Evolutionary conservation across 1,140 invertebrate species (phyloP), one percentile per base, ranked within the genome.

Genomic region (Trichomalopsis sarcophagae): DNA sequence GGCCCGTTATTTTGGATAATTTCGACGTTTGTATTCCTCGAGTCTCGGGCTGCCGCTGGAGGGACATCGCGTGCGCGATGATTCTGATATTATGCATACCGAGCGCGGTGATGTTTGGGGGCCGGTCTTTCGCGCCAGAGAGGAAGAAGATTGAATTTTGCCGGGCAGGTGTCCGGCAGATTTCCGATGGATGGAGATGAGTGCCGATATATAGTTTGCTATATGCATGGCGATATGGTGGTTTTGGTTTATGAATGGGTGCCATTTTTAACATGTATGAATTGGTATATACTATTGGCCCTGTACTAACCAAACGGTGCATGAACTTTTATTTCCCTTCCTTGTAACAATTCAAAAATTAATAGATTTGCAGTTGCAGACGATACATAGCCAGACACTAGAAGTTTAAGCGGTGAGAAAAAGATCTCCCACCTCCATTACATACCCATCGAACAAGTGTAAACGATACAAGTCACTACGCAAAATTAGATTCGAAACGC

Each of bases 1-100:
- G 81, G 47, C 27, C 62, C 47, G 50, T 84, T 84, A 84, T 84
- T 73, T 55, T 66, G 33, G 33, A 13, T 84, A 87, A 88, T 90
- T 90, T 89, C 88, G 90, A 91, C 90, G 88, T 91, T 91, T 92
- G 90, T 90, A 91, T 92, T 90, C 88, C 89, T 86, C 36, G 40
- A 27, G 14, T 21, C 9, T 30, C 4, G 27, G 4, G 36, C 55
- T 17, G 68, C 9, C 9, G 27, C 0, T 71, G 9, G 27, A 71
- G 23, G 27, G 11, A 17, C 27, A 62, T 44, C 4, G n/a, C 7
- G 11, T 23, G 71, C 27, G 71, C 30, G 33, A n/a, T 71, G 11
- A 23, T n/a, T 21, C 47, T 50, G 47, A 50, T 50, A 50, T 50
- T 50, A 50, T 14, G 47, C 13, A 50, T 50, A 50, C 2, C 1